Base-by-base conservation (phyloP, 2,797 vertebrate genomes). In the Parauchenoglanis ngamensis region DNA sequence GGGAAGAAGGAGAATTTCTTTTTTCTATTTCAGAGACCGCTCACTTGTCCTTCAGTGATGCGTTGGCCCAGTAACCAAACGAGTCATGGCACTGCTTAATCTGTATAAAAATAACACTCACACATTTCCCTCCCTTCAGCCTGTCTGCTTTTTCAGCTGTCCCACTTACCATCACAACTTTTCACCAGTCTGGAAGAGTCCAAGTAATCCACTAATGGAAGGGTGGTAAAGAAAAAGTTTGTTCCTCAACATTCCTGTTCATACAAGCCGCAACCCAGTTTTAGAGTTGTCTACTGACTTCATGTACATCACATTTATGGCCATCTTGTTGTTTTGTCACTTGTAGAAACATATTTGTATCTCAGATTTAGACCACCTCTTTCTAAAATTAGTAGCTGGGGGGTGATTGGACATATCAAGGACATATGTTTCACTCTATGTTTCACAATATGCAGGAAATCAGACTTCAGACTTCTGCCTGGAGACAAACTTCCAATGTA, bases 61-160 rank as follows among this genome's bases (percentile, higher is more conserved):
- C 25, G 31, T 75, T 54, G 61, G 57, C 70, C 90, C 89, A 49
- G 88, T 92, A 91, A 75, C 61, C 44, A 87, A 83, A 85, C 76
- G n/a, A 89, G 54, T 21, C 59, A 40, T 59, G 82, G 72, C 78
- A 59, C 65, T 13, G 59, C 83, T 82, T 78, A 40, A 88, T 91
- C 93, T 92, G 86, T 93, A 92, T 94, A 93, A 93, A 91, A 92
- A 88, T 93, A 93, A 93, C 89, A 91, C 87, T 73, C 49, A 35
- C 86, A 78, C 84, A 52, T 67, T 72, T 83, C 49, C 81, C 52
- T 77, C 49, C 35, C 67, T 76, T 17, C 0, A 78, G 35, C 68
- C 87, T 82, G 84, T 91, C 85, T 94, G 92, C 93, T 94, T 92
- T 91, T 92, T 93, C 93, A 94, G 93, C 94, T 94, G 93, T 89